Base-by-base conservation (phyloP, 2,797 vertebrate species). In the Brachyalestes nurse region DNA sequence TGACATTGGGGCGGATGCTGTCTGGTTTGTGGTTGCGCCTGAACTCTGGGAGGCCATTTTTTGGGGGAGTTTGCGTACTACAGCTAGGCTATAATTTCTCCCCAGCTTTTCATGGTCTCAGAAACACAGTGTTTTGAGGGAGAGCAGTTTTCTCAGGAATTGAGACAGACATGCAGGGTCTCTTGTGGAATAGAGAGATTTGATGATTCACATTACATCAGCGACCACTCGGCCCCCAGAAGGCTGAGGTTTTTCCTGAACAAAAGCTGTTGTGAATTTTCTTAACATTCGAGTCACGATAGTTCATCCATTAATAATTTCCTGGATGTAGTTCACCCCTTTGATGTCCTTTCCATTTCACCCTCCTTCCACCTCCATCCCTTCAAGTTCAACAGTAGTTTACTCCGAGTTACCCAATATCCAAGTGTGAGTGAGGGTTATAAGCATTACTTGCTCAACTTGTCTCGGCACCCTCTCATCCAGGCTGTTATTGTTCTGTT, bases 151-250 rank as follows among this genome's bases (percentile, higher is more conserved):
- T 79, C 76, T 86, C 65, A 79, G 75, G 69, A 83, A 81, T 78
- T 76, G 64, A 77, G 62, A 75, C 83, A 72, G 84, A 86, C 74
- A 57, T 70, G 67, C 71, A 17, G 62, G 76, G 75, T 73, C 49
- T 83, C 65, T 82, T 75, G 75, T n/a, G 77, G 79, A 77, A 57
- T 23, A 23, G 64, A 72, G 49, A 74, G 77, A 82, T 84, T 69
- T 78, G 74, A 81, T 86, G 53, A 83, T 81, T 85, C 82, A 83
- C 80, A 80, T 87, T 81, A 81, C 81, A 80, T 86, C 83, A 85
- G 28, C 64, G 75, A 80, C 80, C 82, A 62, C 78, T 66, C 65
- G 79, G 77, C 79, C 57, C 75, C 76, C 81, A 74, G 38, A 67
- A 70, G 73, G 53, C 62, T 72, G 72, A 82, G 81, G 81, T 80